Base-by-base conservation (phyloP, 2,888 invertebrate genomes). In the Troides helena region DNA sequence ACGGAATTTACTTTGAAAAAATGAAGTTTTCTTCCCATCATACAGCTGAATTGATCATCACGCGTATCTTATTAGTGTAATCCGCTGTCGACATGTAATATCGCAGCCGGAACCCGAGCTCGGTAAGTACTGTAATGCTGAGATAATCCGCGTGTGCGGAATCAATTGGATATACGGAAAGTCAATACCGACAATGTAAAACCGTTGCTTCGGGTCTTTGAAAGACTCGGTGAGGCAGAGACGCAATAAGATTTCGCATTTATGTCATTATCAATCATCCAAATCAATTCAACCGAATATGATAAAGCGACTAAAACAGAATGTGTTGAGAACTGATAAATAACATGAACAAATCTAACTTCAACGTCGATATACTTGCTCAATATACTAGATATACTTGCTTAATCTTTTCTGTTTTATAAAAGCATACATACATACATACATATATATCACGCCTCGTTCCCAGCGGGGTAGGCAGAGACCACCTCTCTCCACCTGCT, bases 91-190 rank as follows among this genome's bases (percentile, higher is more conserved):
- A 70, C 70, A 67, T 64, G 60, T 63, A 67, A 70, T 66, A 66
- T 64, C 60, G 63, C 59, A 21, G 67, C 62, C 59, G 67, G 60
- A 67, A 70, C 63, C 59, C 63, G 70, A 70, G 62, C 66, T 30
- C 10, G 17, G 58, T 66, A 70, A 70, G 62, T 59, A 66, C 62
- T 59, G 63, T 70, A 67, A 50, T 50, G 30, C 67, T n/a, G 60
- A 63, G 56, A 64, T 70, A 70, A 70, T 70, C 70, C 70, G 21
- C 43, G 60, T 59, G 62, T 53, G 62, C 58, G 59, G 65, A 65
- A 25, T 67, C 67, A 63, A 67, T 67, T 67, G 67, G 67, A 67
- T 67, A 66, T 70, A 65, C 46, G 66, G 70, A 58, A 70, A 70
- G 63, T 67, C 30, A 59, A 70, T 67, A 70, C 70, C 12, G 18